Evolutionary conservation across 2,113 vertebrate species (phyloP).

Genomic region (Cynocephalus volans): DNA sequence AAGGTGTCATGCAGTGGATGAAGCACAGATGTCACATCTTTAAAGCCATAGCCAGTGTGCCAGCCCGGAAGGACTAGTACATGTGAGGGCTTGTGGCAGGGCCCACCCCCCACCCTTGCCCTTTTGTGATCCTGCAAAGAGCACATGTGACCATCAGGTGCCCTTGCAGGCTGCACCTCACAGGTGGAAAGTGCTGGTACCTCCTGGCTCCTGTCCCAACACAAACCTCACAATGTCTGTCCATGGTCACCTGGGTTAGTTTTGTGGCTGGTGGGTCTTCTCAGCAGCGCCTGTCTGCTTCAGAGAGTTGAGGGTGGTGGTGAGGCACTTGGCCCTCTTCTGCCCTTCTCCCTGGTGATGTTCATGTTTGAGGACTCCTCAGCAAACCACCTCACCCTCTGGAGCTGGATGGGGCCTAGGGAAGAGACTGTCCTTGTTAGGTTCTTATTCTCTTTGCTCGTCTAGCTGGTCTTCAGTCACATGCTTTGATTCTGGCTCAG

Average conservation of each 20-base stretch:
- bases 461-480: rapidly evolving
- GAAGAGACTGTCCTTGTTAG: neutral
- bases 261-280: neutral
- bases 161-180: neutral
- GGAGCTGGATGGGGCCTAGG: neutral
- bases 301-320: no score
- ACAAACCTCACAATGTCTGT: neutral
- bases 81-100: neutral
- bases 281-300: neutral
- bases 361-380: neutral
- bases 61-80: neutral
- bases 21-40: neutral
- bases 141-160: neutral
- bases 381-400: no score
- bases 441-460: no score
- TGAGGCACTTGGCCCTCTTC: no score
- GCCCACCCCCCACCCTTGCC: neutral
- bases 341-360: neutral
- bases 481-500: neutral
- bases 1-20: neutral
- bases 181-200: neutral
- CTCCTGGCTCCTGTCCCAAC: neutral
- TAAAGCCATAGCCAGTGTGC: neutral
- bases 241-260: rapidly evolving
- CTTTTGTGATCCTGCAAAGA: neutral